A percentile compares a stretch with the other conserved stretches of the same genome.
phyloP scores from a whole-genome alignment of 2,888 invertebrate genomes.

The Thera britannica region DNA sequence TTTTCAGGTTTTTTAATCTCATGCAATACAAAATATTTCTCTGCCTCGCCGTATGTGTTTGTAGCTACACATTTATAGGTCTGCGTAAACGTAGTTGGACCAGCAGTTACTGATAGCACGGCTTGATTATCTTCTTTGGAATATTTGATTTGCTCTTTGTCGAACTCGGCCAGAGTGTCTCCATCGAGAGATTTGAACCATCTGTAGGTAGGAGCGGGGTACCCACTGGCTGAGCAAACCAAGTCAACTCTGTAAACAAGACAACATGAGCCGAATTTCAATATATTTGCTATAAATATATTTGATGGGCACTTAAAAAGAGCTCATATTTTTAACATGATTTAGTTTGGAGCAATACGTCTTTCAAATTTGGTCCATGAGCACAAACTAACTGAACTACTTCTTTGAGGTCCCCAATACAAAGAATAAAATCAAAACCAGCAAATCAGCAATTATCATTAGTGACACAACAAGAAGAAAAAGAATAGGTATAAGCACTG shows the following conservation, averaged over 20 bases:
- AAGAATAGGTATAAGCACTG: no score
- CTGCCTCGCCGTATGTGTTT: slow-evolving; percentile 58
- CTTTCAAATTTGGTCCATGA: no score
- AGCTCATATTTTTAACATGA: no score
- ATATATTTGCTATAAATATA: no score
- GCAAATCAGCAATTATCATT: no score
- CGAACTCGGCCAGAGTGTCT: slow-evolving; percentile 54
- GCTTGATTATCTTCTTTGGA: slow-evolving; percentile 54
- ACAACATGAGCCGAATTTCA: background rate
- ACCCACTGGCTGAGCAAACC: slow-evolving; percentile 60
- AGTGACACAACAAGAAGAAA: no score
- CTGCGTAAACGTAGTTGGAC: slow-evolving; percentile 54
- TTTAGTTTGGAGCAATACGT: no score
- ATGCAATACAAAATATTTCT: slow-evolving; percentile 54
- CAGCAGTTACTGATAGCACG: slow-evolving; percentile 53
- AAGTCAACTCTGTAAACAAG: slow-evolving; percentile 62
- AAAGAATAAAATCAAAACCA: no score
- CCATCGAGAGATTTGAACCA: slow-evolving; percentile 62
- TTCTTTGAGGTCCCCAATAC: no score
- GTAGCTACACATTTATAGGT: slow-evolving; percentile 62
- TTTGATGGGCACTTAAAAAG: no score
- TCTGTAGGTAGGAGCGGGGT: slow-evolving; percentile 63
- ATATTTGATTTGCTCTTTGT: slow-evolving; percentile 55
- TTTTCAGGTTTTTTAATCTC: slow-evolving; percentile 56
- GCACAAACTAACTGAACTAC: no score